phyloP scores from a whole-genome alignment of 2,888 invertebrate species.

The Eugnorisma glareosa region DNA sequence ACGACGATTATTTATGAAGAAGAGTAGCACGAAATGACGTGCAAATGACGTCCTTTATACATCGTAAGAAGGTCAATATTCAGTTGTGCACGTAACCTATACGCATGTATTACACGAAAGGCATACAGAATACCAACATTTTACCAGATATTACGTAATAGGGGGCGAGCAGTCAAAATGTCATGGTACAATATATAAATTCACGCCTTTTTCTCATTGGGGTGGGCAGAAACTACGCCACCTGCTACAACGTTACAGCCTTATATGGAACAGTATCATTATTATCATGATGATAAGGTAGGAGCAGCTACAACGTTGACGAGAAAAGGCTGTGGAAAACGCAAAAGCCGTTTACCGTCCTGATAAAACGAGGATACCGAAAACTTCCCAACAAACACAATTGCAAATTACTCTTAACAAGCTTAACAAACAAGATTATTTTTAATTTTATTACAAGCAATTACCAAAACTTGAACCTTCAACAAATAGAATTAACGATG shows the following conservation, averaged over 20 bases:
- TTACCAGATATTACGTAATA: neutral
- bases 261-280: neutral
- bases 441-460: constrained; percentile 47
- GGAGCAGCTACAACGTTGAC: neutral
- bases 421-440: constrained; percentile 56
- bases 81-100: neutral
- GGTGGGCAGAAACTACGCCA: neutral
- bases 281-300: neutral
- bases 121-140: too few relatives aligned
- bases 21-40: neutral
- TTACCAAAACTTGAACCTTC: constrained; percentile 46
- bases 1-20: constrained; percentile 6
- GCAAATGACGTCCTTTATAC: neutral
- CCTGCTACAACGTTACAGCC: neutral
- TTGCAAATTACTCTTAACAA: constrained; percentile 43
- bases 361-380: constrained; percentile 2
- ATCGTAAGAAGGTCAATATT: neutral
- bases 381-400: constrained; percentile 48
- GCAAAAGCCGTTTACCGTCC: constrained; percentile 2
- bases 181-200: neutral
- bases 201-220: neutral
- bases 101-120: neutral
- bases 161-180: neutral
- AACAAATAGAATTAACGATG: constrained; percentile 48
- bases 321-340: neutral